Evolutionary conservation across 2,797 vertebrate genomes (phyloP), one percentile per base, ranked within the genome.

Genomic region (Chiroxiphia lanceolata): DNA sequence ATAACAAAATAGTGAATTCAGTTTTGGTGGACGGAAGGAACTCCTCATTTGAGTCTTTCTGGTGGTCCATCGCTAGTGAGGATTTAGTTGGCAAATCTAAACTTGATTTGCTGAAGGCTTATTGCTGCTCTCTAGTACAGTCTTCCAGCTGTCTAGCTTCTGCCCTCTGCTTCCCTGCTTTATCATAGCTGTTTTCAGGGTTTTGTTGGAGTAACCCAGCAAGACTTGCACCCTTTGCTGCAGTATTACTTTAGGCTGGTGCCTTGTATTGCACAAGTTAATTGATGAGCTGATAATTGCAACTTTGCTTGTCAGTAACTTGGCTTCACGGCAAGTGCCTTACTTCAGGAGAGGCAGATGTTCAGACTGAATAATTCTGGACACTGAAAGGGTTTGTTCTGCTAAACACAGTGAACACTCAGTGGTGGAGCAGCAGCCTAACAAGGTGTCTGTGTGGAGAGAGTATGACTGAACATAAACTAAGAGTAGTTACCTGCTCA

Each of bases 141-240:
- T 31, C 14, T 34, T 81, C 50, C 74, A 94, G 83, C 86, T 96
- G 16, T 59, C 10, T 11, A 33, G 69, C 50, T 79, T 59, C 77
- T 97, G 94, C 95, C 23, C 3, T 90, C 80, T 96, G 96, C 94
- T 96, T 92, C 48, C 42, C 79, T 95, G 97, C 96, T 96, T 89
- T n/a, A 3, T 31, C 84, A 42, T 23, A 81, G 83, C 94, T 95
- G 47, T 75, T 94, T 26, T 16, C 69, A 79, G 51, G 34, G 19
- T 59, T 69, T 21, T 57, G 25, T 20, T 84, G 60, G 92, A 68
- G 82, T 83, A 54, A 84, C 54, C 69, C 56, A 5, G 33, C n/a
- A 47, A 36, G 61, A 71, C 14, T 22, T 29, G 18, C 11, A 18
- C 5, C 2, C 31, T 74, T 89, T 23, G 36, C 69, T 19, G 15